phyloP scores from a whole-genome alignment of 2,888 invertebrate genomes.

The Drosophila rubida region DNA sequence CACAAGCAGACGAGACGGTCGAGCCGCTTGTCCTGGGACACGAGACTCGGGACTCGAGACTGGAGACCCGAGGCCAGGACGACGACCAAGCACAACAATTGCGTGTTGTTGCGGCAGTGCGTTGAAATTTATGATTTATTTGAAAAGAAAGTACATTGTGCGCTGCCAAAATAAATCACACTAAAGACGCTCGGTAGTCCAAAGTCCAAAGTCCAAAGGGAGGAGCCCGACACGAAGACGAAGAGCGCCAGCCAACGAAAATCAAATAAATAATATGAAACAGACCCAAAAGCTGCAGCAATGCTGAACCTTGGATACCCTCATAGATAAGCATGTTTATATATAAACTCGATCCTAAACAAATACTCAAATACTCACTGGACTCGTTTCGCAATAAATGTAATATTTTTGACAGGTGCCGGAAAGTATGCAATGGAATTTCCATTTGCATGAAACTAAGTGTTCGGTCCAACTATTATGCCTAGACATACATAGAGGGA shows the following conservation, averaged over 20 bases:
- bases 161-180: constrained; percentile 78
- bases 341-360: background rate
- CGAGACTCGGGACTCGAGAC: background rate
- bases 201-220: constrained; percentile 5
- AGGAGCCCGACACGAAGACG: constrained; percentile 17
- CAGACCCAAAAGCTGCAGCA: constrained; percentile 1
- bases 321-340: background rate
- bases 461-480: constrained; percentile 3
- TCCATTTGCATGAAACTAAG: constrained; percentile 5
- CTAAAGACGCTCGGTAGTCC: constrained; percentile 58
- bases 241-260: constrained; percentile 50
- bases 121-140: constrained; percentile 82
- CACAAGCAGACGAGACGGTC: background rate
- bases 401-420: background rate
- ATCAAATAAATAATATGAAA: constrained; percentile 63
- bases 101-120: constrained; percentile 56
- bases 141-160: constrained; percentile 78
- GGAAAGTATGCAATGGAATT: constrained; percentile 7
- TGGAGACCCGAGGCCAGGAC: constrained; percentile 1
- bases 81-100: constrained; percentile 34
- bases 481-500: background rate
- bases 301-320: constrained; percentile 3
- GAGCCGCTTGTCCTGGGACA: constrained; percentile 3
- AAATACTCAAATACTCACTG: background rate
- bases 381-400: background rate